These are phyloP conservation scores for Dasysyrphus albostriatus DNA, from an alignment of 2,888 invertebrate genomes.

Conservation along the genomic window DNA sequence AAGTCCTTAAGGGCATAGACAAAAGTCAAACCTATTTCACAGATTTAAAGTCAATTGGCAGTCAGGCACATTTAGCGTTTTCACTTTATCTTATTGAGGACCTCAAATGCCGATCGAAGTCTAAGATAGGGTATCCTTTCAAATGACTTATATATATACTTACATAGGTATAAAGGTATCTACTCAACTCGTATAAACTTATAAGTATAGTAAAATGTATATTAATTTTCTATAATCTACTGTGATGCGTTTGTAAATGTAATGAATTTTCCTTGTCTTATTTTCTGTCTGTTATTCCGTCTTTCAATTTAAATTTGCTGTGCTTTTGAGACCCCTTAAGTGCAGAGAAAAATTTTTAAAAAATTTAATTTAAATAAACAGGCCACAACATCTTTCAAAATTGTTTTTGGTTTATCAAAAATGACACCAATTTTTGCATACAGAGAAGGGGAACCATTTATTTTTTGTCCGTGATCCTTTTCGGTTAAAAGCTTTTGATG, in stretches of 20 bases:
- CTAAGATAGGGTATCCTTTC: conserved; percentile 2
- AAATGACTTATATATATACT: conserved; percentile 5
- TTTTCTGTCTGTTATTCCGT: not conserved
- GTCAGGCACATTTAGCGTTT: conserved; percentile 20
- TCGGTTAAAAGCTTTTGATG: too few species aligned
- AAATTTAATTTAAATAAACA: too few species aligned
- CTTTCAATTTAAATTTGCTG: not conserved
- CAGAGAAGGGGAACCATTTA: too few species aligned
- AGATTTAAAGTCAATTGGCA: conserved; percentile 35
- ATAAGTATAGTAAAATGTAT: too few species aligned
- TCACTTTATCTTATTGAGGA: conserved; percentile 15
- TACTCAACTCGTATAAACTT: too few species aligned
- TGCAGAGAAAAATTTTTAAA: too few species aligned
- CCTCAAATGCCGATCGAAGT: conserved; percentile 10
- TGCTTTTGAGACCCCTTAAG: not conserved
- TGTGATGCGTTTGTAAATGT: not conserved
- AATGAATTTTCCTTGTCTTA: not conserved
- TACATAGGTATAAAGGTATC: too few species aligned
- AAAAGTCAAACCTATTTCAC: conserved; percentile 40
- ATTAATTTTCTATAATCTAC: not conserved
- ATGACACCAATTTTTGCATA: too few species aligned
- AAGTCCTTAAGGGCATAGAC: conserved; percentile 3
- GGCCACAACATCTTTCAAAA: too few species aligned
- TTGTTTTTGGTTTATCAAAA: too few species aligned
- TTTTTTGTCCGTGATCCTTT: too few species aligned